phyloP scores from a whole-genome alignment of 2,797 vertebrate genomes.

The Parotocinclus haroldoi region DNA sequence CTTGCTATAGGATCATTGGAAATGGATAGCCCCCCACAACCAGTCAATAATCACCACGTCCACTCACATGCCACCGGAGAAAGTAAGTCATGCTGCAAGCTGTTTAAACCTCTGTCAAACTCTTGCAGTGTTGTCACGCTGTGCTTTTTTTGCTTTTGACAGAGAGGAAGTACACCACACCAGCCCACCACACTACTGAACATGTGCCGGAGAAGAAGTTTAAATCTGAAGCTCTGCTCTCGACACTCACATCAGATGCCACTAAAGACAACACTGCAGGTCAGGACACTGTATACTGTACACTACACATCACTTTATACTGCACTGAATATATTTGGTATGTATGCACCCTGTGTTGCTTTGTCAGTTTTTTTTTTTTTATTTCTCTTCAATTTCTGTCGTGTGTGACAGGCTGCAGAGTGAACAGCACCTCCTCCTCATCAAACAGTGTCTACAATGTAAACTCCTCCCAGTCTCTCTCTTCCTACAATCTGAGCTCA shows the following conservation, averaged over 20 bases:
- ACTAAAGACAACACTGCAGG: constrained; percentile 95
- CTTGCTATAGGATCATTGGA: constrained; percentile 84
- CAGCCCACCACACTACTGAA: constrained; percentile 88
- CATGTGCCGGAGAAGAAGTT: constrained; percentile 98
- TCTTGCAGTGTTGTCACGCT: too few relatives aligned
- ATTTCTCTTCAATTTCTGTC: not conserved
- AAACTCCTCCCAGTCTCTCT: constrained; percentile 87
- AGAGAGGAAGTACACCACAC: constrained; percentile 94
- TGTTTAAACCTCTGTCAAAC: too few relatives aligned
- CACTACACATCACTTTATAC: not conserved
- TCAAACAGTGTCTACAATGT: constrained; percentile 89
- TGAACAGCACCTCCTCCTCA: constrained; percentile 86
- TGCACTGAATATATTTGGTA: too few relatives aligned
- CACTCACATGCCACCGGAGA: constrained; percentile 91
- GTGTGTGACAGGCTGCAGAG: constrained; percentile 83
- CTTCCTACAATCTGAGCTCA: constrained; percentile 91
- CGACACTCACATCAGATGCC: constrained; percentile 93
- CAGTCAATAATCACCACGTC: constrained; percentile 95
- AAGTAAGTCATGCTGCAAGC: constrained; percentile 74
- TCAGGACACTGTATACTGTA: constrained; percentile 48
- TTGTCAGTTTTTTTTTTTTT: not conserved
- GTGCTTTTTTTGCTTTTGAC: constrained; percentile 31
- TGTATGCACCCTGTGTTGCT: too few relatives aligned
- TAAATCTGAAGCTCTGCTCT: constrained; percentile 97
- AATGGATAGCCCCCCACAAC: constrained; percentile 95